Conservation (phyloP, 2,797 vertebrate genomes). For the Helicolenus hilgendorfi region DNA sequence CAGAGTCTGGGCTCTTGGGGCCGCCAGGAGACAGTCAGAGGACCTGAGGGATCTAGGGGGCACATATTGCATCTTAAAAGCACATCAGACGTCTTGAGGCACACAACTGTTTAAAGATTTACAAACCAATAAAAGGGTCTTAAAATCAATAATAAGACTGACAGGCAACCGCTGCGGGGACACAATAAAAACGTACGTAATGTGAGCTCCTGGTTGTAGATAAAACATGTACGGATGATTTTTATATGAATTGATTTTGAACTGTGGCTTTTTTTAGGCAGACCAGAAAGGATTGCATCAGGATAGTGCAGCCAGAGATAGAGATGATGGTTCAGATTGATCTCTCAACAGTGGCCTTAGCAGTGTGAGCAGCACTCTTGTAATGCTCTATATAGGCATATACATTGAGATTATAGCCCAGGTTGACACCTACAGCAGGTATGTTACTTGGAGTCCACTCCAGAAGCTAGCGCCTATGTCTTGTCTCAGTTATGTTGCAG, state of each 20-base stretch:
- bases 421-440: not conserved
- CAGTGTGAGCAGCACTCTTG: not conserved
- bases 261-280: not conserved
- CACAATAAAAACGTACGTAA: not conserved
- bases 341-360: not conserved
- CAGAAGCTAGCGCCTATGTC: not conserved
- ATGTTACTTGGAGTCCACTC: not conserved
- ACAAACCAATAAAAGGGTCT: slow-evolving; percentile 30
- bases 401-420: not conserved
- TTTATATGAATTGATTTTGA: slow-evolving; percentile 2
- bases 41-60: slow-evolving; percentile 17
- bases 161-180: slow-evolving; percentile 12
- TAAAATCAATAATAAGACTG: slow-evolving; percentile 44
- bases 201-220: not conserved
- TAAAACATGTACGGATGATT: slow-evolving; percentile 1
- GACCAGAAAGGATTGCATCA: not conserved
- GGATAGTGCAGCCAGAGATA: not conserved
- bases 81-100: slow-evolving; percentile 1
- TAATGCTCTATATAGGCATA: not conserved
- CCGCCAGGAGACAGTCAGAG: slow-evolving; percentile 17
- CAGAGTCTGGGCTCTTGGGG: not conserved
- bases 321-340: not conserved
- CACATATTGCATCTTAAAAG: slow-evolving; percentile 36
- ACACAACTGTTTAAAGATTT: slow-evolving; percentile 45
- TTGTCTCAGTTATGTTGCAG: not conserved